Evolutionary conservation across 2,888 invertebrate genomes (phyloP).

Genomic region (Himalopsyche kuldschensis): DNA sequence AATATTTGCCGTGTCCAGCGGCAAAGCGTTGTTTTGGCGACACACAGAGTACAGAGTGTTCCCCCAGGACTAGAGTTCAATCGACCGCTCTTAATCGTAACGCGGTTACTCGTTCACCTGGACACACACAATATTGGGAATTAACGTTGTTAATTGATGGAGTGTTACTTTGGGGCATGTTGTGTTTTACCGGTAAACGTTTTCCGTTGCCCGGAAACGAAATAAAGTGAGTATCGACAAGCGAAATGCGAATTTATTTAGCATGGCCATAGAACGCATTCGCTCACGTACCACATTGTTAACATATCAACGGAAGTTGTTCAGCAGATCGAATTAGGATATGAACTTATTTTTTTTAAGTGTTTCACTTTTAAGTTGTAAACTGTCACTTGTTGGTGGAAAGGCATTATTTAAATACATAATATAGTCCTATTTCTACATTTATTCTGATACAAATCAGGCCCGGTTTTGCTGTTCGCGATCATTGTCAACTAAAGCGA

Average conservation of each 20-base stretch:
- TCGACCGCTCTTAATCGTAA: constrained; percentile 3
- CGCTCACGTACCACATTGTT: too few species aligned
- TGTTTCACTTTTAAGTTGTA: too few species aligned
- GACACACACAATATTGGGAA: constrained; percentile 1
- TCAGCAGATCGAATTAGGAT: too few species aligned
- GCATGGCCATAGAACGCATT: too few species aligned
- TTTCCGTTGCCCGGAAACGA: background rate
- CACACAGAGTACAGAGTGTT: background rate
- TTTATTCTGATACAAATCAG: too few species aligned
- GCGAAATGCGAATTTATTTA: background rate
- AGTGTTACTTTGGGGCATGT: background rate
- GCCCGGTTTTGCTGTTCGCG: too few species aligned
- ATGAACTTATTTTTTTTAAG: too few species aligned
- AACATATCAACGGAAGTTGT: too few species aligned
- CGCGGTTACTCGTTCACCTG: constrained; percentile 5
- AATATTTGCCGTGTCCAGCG: background rate
- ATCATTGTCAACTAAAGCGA: too few species aligned
- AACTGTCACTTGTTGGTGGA: too few species aligned
- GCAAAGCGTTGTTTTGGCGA: background rate
- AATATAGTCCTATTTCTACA: too few species aligned
- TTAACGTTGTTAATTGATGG: constrained; percentile 19
- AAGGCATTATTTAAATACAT: too few species aligned
- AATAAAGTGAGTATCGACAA: background rate
- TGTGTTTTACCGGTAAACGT: background rate
- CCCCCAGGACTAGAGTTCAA: background rate